A percentile compares a stretch with the other conserved stretches of the same genome.
phyloP scores from a whole-genome alignment of 2,888 invertebrate genomes.

The Megaustenia siamemsis region DNA sequence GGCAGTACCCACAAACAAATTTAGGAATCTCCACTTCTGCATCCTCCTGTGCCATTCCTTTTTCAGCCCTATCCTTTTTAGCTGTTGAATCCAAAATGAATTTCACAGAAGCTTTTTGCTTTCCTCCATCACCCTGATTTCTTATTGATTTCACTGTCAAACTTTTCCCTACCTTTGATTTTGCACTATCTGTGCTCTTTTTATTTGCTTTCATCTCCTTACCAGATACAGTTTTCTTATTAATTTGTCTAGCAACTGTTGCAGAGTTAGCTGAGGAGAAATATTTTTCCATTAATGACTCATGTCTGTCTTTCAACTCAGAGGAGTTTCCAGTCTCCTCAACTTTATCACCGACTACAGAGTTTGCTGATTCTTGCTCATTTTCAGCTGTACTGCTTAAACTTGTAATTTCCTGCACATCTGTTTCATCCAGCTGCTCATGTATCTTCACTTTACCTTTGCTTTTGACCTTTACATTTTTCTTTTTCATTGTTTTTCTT shows the following conservation, averaged over 20 bases:
- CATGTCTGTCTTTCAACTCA: slow-evolving; percentile 27
- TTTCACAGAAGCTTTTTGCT: slow-evolving; percentile 35
- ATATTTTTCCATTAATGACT: slow-evolving; percentile 52
- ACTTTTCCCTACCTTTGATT: neutral
- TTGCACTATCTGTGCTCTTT: neutral
- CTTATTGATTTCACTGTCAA: neutral
- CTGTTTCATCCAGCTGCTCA: neutral
- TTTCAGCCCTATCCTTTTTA: slow-evolving; percentile 7
- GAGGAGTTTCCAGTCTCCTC: neutral
- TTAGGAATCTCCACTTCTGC: slow-evolving; percentile 34
- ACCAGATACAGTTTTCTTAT: slow-evolving; percentile 15
- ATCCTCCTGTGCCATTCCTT: slow-evolving; percentile 16
- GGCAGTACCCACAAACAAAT: slow-evolving; percentile 53
- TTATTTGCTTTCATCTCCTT: neutral
- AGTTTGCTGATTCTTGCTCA: neutral
- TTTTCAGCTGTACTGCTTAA: neutral
- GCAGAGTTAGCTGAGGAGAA: slow-evolving; percentile 44
- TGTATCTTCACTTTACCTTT: slow-evolving; percentile 12
- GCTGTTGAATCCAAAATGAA: slow-evolving; percentile 5
- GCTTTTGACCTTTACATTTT: slow-evolving; percentile 12
- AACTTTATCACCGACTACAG: neutral
- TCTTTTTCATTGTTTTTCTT: slow-evolving; percentile 44
- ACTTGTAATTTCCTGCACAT: neutral
- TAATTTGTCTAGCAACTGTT: slow-evolving; percentile 29
- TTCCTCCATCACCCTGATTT: neutral